Evolutionary conservation across 2,888 invertebrate species (phyloP).

Genomic region (Rhamnusium bicolor): DNA sequence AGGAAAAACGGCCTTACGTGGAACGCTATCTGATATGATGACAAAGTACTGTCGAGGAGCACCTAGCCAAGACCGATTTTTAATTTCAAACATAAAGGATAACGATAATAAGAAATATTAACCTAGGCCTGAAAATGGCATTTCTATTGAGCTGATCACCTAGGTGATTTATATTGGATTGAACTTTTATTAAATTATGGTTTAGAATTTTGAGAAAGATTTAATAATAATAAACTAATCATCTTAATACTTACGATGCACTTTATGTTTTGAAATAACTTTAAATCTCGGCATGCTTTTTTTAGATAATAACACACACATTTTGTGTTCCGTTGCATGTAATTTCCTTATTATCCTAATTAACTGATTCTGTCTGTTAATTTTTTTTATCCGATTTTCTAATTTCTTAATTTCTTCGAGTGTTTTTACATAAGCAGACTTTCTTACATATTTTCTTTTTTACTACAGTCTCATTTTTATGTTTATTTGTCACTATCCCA

Average conservation of each 20-base stretch:
- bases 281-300: slow-evolving; percentile 38
- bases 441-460: slow-evolving; percentile 29
- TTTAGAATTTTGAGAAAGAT: no score
- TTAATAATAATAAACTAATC: no score
- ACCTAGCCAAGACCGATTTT: no score
- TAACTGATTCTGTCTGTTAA: slow-evolving; percentile 37
- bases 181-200: no score
- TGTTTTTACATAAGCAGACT: slow-evolving; percentile 9
- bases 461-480: background rate
- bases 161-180: no score
- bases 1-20: no score
- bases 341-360: slow-evolving; percentile 38
- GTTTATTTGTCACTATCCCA: background rate
- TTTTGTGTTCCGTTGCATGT: slow-evolving; percentile 38
- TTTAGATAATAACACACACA: slow-evolving; percentile 33
- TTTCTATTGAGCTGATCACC: no score
- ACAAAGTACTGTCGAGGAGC: no score
- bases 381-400: slow-evolving; percentile 36
- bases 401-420: slow-evolving; percentile 29
- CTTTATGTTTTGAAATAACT: slow-evolving; percentile 33
- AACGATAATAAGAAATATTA: no score
- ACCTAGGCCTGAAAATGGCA: no score
- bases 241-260: slow-evolving; percentile 31
- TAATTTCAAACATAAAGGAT: no score
- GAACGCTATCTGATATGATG: no score